A percentile compares a stretch with the other conserved stretches of the same genome.
Evolutionary conservation across 2,797 vertebrate species (phyloP).

Genomic region (Enteromius argenteus): DNA sequence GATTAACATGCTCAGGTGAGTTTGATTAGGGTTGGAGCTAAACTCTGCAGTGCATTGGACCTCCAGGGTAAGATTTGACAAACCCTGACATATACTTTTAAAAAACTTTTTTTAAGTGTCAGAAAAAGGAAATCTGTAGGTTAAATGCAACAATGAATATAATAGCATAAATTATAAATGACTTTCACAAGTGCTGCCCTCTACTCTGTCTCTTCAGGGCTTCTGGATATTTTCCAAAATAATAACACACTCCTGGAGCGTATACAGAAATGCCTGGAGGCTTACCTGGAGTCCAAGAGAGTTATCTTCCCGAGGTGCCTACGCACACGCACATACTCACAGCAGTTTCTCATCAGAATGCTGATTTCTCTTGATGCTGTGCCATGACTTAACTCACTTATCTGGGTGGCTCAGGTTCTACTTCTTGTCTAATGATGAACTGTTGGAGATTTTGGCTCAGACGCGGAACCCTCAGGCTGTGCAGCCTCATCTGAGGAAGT

Average conservation of each 20-base stretch:
- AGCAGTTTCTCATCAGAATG: constrained; percentile 8
- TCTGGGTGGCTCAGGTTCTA: constrained; percentile 79
- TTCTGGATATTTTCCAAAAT: constrained; percentile 84
- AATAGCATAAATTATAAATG: neutral
- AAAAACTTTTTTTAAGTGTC: neutral
- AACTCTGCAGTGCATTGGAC: no score
- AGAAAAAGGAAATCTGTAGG: neutral
- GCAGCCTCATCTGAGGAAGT: constrained; percentile 88
- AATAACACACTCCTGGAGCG: constrained; percentile 87
- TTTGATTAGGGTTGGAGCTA: no score
- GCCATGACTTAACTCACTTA: neutral
- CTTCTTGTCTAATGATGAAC: constrained; percentile 89
- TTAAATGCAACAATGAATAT: neutral
- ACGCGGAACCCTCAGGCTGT: constrained; percentile 87
- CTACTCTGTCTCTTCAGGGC: constrained; percentile 69
- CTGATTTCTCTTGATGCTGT: neutral
- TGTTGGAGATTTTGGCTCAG: constrained; percentile 88
- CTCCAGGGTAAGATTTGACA: no score
- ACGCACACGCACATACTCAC: constrained; percentile 14
- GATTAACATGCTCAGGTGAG: no score
- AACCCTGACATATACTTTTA: neutral
- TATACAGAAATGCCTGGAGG: constrained; percentile 88
- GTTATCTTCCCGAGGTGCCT: constrained; percentile 85
- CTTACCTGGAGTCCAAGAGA: constrained; percentile 89
- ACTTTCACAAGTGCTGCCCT: neutral